Evolutionary conservation across 1,140 invertebrate species (phyloP).

Genomic region (Drosophila pectinifera): DNA sequence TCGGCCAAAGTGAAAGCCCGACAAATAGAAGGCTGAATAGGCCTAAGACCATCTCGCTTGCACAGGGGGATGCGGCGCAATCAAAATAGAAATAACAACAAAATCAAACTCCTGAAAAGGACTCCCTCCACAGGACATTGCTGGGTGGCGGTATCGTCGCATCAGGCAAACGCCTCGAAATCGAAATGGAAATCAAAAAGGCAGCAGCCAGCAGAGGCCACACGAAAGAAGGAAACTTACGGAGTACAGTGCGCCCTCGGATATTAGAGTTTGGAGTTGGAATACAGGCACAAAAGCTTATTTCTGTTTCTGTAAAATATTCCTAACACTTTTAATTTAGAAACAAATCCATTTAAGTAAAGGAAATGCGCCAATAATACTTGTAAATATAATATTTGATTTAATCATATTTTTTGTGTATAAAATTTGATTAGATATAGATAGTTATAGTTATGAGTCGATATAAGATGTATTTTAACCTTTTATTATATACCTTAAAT

Average conservation of each 20-base stretch:
- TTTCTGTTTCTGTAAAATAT: too few species aligned
- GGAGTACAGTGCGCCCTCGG: conserved; percentile 8
- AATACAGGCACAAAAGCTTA: too few species aligned
- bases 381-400: neutral
- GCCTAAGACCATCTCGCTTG: conserved; percentile 1
- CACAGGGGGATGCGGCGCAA: conserved; percentile 21
- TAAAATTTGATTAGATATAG: neutral
- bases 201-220: conserved; percentile 54
- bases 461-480: too few species aligned
- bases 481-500: too few species aligned
- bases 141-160: conserved; percentile 83
- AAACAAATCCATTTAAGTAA: neutral
- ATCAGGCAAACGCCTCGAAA: conserved; percentile 84
- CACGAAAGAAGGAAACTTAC: conserved; percentile 34
- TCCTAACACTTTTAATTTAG: too few species aligned
- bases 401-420: neutral
- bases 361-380: neutral
- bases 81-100: conserved; percentile 55
- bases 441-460: too few species aligned
- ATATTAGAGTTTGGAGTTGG: neutral
- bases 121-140: conserved; percentile 23
- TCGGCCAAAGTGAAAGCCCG: conserved; percentile 73
- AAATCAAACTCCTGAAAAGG: conserved; percentile 34
- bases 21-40: conserved; percentile 57
- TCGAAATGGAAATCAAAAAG: conserved; percentile 85